Evolutionary conservation across 2,113 vertebrate genomes (phyloP).

Genomic region (Hymenochirus boettgeri): DNA sequence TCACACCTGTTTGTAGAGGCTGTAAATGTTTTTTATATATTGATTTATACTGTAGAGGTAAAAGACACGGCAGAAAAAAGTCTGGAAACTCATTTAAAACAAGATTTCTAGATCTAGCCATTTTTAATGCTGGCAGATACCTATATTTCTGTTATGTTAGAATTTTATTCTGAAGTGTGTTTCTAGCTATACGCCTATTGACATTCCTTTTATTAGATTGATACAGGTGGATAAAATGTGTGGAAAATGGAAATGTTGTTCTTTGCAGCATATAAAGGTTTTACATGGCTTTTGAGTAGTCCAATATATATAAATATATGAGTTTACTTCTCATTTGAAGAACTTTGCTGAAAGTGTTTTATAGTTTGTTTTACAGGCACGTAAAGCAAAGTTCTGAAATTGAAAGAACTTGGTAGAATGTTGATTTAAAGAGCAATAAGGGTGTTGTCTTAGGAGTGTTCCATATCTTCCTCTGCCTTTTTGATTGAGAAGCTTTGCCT

Average conservation of each 20-base stretch:
- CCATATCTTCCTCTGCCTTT: no score
- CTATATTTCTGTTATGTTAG: not conserved
- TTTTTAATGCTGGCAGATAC: not conserved
- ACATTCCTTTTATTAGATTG: not conserved
- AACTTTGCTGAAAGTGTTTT: not conserved
- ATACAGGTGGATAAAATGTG: conserved; percentile 3
- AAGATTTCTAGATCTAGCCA: no score
- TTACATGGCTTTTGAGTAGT: not conserved
- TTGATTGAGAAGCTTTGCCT: no score
- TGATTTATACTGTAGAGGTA: not conserved
- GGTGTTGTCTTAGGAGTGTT: no score
- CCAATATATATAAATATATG: not conserved
- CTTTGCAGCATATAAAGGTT: not conserved
- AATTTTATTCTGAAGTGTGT: conserved; percentile 2
- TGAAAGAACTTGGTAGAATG: not conserved
- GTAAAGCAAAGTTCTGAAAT: not conserved
- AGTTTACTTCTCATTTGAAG: not conserved
- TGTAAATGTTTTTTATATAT: conserved; percentile 24
- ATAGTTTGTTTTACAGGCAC: not conserved
- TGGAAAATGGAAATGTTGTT: not conserved
- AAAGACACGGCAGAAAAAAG: not conserved
- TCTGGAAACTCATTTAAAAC: not conserved
- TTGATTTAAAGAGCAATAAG: not conserved
- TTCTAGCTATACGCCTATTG: not conserved
- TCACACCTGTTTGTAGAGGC: conserved; percentile 25